Percentiles rank a stretch among this genome's conserved stretches.
Conservation (phyloP, 2,888 invertebrate species). For the Hyposoter didymator region DNA sequence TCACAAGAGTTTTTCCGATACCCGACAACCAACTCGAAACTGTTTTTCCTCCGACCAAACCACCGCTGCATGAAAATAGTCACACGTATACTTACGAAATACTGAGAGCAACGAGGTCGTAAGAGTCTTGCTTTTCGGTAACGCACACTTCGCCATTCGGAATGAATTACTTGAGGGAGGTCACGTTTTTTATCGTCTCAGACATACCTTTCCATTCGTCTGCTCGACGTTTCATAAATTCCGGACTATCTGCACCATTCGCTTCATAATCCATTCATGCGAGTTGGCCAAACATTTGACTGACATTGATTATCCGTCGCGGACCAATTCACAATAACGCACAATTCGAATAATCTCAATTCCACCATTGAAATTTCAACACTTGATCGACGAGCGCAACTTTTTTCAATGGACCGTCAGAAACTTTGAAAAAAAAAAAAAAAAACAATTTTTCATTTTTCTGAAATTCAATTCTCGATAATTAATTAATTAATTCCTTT, state of each 20-base stretch:
- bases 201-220: background rate
- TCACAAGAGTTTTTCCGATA: conserved; percentile 21
- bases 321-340: background rate
- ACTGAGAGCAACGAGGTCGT: conserved; percentile 10
- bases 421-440: background rate
- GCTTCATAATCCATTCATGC: background rate
- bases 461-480: no score
- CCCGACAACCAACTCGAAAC: conserved; percentile 42
- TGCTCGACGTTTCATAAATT: background rate
- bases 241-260: background rate
- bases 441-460: no score
- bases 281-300: background rate
- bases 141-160: conserved; percentile 53
- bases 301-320: background rate
- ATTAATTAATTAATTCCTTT: no score
- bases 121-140: conserved; percentile 50
- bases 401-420: background rate
- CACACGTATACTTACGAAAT: background rate
- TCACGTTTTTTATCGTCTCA: conserved; percentile 67
- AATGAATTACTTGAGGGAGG: conserved; percentile 73
- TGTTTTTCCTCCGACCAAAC: conserved; percentile 26
- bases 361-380: background rate
- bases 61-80: background rate
- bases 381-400: no score
- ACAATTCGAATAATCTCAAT: background rate